These are phyloP conservation scores for Belgica antarctica DNA, from an alignment of 2,888 invertebrate species.

Conservation along the genomic window DNA sequence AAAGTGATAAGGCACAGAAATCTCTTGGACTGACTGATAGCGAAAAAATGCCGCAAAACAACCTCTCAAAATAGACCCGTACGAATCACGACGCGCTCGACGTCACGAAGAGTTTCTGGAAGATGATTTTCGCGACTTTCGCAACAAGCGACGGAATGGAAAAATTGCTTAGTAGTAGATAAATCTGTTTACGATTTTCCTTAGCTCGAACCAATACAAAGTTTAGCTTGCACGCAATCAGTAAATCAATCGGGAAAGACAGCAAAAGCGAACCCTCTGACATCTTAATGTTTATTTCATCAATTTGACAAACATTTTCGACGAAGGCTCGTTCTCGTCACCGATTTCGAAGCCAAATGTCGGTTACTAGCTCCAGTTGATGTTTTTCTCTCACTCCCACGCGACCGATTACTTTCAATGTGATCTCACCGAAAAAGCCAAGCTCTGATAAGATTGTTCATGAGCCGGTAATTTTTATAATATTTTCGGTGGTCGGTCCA, in stretches of 20 bases:
- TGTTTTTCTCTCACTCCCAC: too few species aligned
- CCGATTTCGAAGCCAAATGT: neutral
- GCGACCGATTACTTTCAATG: neutral
- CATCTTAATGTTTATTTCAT: too few species aligned
- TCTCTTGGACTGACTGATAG: neutral
- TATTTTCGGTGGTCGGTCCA: neutral
- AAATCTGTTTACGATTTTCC: too few species aligned
- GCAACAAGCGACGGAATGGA: too few species aligned
- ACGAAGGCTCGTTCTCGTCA: constrained; percentile 17
- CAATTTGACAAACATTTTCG: neutral
- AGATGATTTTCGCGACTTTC: neutral
- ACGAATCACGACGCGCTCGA: neutral
- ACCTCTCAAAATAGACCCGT: neutral
- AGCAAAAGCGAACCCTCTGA: too few species aligned
- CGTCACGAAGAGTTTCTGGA: constrained; percentile 2
- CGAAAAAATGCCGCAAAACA: neutral
- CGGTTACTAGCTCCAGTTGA: neutral
- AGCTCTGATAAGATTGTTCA: neutral
- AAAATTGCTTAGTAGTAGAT: too few species aligned
- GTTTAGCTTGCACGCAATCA: neutral
- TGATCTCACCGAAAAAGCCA: neutral
- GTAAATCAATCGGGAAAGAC: too few species aligned
- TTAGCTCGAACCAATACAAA: neutral
- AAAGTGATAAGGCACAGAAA: neutral
- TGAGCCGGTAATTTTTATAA: constrained; percentile 6